These are phyloP conservation scores for Tetramorium alpestre DNA, from an alignment of 1,140 invertebrate species.

Conservation along the genomic window DNA sequence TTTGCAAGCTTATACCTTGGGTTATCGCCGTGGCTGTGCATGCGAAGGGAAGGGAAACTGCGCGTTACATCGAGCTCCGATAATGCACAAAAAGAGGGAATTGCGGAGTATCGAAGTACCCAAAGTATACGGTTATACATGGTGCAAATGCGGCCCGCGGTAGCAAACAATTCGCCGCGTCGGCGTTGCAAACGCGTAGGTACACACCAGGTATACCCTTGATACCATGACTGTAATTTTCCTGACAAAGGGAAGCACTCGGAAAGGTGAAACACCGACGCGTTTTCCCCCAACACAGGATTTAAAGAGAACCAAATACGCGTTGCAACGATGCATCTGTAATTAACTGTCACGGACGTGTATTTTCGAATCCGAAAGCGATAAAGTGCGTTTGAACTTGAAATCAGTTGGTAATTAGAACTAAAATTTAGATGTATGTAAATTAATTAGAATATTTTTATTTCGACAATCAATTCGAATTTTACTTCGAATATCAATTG, in stretches of 20 bases:
- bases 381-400: neutral
- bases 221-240: conserved; percentile 56
- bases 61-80: conserved; percentile 31
- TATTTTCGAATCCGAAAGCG: neutral
- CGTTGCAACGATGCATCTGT: conserved; percentile 2
- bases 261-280: conserved; percentile 6
- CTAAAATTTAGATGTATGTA: neutral
- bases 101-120: conserved; percentile 67
- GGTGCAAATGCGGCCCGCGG: conserved; percentile 44
- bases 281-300: neutral
- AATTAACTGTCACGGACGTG: conserved; percentile 15
- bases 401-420: neutral
- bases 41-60: conserved; percentile 37
- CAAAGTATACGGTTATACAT: conserved; percentile 64
- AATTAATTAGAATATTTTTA: neutral
- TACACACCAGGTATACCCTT: conserved; percentile 40
- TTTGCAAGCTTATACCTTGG: conserved; percentile 20
- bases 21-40: neutral
- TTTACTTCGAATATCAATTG: neutral
- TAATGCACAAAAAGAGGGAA: conserved; percentile 62
- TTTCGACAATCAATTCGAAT: neutral
- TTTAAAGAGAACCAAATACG: conserved; percentile 3
- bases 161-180: conserved; percentile 40
- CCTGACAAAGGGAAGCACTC: conserved; percentile 38
- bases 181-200: conserved; percentile 36